Evolutionary conservation across 2,113 vertebrate genomes (phyloP).

Genomic region (Sorex araneus): DNA sequence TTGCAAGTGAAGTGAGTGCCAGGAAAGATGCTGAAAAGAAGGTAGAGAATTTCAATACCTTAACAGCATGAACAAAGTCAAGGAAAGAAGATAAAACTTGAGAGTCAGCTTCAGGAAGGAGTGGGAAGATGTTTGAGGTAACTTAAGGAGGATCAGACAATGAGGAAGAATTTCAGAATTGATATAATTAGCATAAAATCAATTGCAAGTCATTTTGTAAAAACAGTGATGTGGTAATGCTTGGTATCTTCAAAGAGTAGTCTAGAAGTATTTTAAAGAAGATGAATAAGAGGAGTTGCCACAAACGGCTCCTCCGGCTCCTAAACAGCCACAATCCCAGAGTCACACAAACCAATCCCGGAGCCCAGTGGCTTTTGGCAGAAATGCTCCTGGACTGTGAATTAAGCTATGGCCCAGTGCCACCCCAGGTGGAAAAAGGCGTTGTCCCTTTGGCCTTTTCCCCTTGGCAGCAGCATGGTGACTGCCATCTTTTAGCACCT

Average conservation of each 20-base stretch:
- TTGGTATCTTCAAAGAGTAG: not conserved
- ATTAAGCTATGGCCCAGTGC: too few species aligned
- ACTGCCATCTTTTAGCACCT: too few species aligned
- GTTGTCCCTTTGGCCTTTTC: too few species aligned
- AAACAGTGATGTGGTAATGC: not conserved
- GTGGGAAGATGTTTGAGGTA: not conserved
- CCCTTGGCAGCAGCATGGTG: too few species aligned
- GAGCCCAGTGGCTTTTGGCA: too few species aligned
- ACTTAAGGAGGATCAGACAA: not conserved
- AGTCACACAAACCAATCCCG: too few species aligned
- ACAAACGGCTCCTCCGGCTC: too few species aligned
- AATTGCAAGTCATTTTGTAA: conserved; percentile 11
- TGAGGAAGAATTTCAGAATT: not conserved
- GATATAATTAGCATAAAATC: not conserved
- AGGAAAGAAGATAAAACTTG: not conserved
- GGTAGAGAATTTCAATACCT: not conserved
- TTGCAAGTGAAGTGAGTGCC: not conserved
- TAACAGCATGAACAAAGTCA: not conserved
- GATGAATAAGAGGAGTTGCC: too few species aligned
- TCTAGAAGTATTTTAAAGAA: not conserved
- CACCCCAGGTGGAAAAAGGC: too few species aligned
- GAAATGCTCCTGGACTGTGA: too few species aligned
- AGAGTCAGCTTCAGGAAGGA: not conserved
- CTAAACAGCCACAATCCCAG: too few species aligned
- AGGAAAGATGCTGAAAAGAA: not conserved